Conservation (phyloP, 2,888 invertebrate species). For the Melanchra persicariae region DNA sequence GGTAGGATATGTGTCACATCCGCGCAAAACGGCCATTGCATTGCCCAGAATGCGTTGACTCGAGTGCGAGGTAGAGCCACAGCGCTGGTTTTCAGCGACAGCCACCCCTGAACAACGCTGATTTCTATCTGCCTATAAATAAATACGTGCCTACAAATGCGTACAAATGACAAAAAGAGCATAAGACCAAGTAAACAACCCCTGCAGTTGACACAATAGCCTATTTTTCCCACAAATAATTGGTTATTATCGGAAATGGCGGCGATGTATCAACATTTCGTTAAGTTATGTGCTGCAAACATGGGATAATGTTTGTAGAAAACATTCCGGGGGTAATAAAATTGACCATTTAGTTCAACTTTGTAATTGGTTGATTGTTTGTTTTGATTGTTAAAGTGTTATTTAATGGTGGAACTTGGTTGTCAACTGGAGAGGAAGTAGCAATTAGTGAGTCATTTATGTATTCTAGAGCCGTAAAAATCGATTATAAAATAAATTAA, state of each 20-base stretch:
- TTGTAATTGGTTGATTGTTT: slow-evolving; percentile 39
- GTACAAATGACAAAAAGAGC: slow-evolving; percentile 10
- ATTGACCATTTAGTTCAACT: slow-evolving; percentile 36
- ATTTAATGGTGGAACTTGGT: neutral
- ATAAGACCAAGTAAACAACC: slow-evolving; percentile 32
- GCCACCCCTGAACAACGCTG: too few relatives aligned
- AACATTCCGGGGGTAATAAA: slow-evolving; percentile 41
- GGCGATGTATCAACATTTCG: slow-evolving; percentile 57
- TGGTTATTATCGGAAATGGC: slow-evolving; percentile 56
- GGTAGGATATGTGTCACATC: too few relatives aligned
- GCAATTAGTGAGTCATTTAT: too few relatives aligned
- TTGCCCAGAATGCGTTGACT: too few relatives aligned
- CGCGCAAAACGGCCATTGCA: too few relatives aligned
- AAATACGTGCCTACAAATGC: neutral
- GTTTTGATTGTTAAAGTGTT: slow-evolving; percentile 14
- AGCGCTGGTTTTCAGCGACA: too few relatives aligned
- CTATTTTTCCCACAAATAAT: slow-evolving; percentile 55
- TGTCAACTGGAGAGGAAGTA: neutral
- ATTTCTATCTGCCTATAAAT: too few relatives aligned
- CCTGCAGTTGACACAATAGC: slow-evolving; percentile 38
- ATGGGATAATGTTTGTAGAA: slow-evolving; percentile 40
- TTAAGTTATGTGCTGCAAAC: slow-evolving; percentile 48
- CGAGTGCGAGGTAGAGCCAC: too few relatives aligned
- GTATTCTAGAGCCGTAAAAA: too few relatives aligned
- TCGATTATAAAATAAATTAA: too few relatives aligned